Conservation (phyloP, 2,113 vertebrate genomes). For the Pitta sordida region DNA sequence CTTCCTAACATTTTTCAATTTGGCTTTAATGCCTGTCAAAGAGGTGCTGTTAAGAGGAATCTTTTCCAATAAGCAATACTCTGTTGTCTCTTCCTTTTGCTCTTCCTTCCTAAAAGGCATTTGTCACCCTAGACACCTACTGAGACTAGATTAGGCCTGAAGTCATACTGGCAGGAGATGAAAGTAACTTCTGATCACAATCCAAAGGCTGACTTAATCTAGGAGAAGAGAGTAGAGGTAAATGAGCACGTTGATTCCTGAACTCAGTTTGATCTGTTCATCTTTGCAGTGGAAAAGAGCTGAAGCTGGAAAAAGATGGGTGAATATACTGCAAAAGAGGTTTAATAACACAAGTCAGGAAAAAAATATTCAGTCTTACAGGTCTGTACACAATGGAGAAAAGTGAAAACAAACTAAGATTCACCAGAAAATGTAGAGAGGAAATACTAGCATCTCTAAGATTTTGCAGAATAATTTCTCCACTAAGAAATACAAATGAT, state of each 20-base stretch:
- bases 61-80: not conserved
- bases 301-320: not conserved
- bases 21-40: not conserved
- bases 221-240: not conserved
- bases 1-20: not conserved
- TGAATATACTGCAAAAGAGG: not conserved
- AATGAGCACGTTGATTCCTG: not conserved
- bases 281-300: not conserved
- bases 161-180: not conserved
- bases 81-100: not conserved
- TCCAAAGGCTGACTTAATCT: slow-evolving; percentile 4
- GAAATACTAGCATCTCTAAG: not conserved
- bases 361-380: not conserved
- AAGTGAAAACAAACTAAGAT: not conserved
- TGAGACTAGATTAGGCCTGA: not conserved
- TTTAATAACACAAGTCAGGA: not conserved
- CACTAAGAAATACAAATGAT: not conserved
- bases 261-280: not conserved
- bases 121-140: not conserved
- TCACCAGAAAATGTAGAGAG: not conserved
- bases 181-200: slow-evolving; percentile 12
- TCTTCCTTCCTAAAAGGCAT: not conserved
- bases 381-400: not conserved
- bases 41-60: not conserved
- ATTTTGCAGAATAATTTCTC: not conserved